phyloP scores from a whole-genome alignment of 2,888 invertebrate species.

The Cerceris rybyensis region DNA sequence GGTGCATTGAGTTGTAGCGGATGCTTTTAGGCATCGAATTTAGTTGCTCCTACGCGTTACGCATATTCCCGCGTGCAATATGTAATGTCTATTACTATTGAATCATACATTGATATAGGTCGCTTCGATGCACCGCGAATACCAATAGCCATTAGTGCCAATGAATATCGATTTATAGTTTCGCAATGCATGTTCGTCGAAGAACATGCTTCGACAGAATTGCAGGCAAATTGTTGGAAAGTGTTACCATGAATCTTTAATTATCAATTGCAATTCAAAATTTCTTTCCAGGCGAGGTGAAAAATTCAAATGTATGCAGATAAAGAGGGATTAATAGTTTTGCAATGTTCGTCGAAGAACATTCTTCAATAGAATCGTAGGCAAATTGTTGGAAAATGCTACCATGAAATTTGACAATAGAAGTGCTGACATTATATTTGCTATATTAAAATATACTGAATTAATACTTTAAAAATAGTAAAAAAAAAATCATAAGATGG shows the following conservation, averaged over 20 bases:
- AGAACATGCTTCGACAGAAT: slow-evolving; percentile 11
- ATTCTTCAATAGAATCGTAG: too few species aligned
- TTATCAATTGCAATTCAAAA: too few species aligned
- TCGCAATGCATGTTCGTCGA: slow-evolving; percentile 9
- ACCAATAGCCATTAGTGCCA: slow-evolving; percentile 13
- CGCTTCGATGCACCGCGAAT: background rate
- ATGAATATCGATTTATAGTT: slow-evolving; percentile 25
- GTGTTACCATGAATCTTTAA: background rate
- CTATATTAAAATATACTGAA: too few species aligned
- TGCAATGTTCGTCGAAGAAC: too few species aligned
- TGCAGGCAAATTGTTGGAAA: background rate
- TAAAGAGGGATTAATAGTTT: too few species aligned
- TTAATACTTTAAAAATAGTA: too few species aligned
- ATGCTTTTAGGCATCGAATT: background rate
- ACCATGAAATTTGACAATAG: too few species aligned
- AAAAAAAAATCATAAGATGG: too few species aligned
- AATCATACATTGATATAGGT: slow-evolving; percentile 14
- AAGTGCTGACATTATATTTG: too few species aligned
- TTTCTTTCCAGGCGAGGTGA: too few species aligned
- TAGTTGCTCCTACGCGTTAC: background rate
- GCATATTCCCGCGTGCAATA: background rate
- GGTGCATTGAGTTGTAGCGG: background rate
- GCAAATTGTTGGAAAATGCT: too few species aligned
- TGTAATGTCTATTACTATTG: slow-evolving; percentile 2
- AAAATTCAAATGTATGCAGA: too few species aligned